Percentiles rank a stretch among this genome's conserved stretches.
phyloP scores from a whole-genome alignment of 1,140 invertebrate species.

The Cotesia glomerata region DNA sequence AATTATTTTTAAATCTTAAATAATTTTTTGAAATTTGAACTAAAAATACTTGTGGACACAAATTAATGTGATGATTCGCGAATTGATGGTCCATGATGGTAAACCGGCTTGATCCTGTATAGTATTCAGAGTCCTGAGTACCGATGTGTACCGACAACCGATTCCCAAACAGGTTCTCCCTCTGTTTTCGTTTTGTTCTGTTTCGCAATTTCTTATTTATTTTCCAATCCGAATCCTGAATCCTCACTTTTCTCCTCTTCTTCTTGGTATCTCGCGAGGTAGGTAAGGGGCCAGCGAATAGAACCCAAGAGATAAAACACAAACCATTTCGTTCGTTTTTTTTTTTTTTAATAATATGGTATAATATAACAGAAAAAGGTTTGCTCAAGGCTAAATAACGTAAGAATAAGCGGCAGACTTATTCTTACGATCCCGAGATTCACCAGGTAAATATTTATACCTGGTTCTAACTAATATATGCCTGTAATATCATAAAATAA shows the following conservation, averaged over 20 bases:
- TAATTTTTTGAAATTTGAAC: too few relatives aligned
- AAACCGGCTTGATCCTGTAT: background rate
- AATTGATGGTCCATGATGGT: constrained; percentile 8
- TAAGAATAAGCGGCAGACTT: constrained; percentile 15
- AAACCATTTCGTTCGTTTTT: background rate
- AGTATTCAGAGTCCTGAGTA: too few relatives aligned
- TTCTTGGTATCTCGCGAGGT: constrained; percentile 16
- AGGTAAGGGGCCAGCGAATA: constrained; percentile 9
- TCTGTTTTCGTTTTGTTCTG: background rate
- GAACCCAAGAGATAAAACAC: background rate
- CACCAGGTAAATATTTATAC: constrained; percentile 24
- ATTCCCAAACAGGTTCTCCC: constrained; percentile 8
- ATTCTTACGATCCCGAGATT: background rate
- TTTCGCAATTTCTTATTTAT: background rate
- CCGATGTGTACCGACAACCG: too few relatives aligned
- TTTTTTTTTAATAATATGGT: too few relatives aligned
- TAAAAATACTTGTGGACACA: background rate
- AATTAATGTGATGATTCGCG: constrained; percentile 28
- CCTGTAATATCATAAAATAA: background rate
- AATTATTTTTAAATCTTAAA: too few relatives aligned
- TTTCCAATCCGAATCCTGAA: background rate
- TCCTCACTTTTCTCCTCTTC: background rate
- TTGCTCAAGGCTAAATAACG: constrained; percentile 28
- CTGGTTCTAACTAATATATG: background rate
- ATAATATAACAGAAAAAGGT: constrained; percentile 8